Conservation (phyloP, 2,113 vertebrate species). For the Mugil cephalus region DNA sequence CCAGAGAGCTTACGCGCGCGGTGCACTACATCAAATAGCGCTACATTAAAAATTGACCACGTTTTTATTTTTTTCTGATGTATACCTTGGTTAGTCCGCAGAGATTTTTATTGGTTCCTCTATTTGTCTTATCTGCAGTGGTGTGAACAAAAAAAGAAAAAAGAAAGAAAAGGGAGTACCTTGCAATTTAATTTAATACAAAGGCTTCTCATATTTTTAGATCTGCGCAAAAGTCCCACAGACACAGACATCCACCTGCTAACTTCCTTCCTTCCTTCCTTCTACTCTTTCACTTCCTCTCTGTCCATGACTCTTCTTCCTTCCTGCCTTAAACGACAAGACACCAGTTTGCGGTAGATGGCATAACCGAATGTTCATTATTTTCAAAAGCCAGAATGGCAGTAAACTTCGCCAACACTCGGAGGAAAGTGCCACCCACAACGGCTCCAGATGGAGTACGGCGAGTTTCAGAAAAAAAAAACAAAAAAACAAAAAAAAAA, state of each 20-base stretch:
- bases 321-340: constrained; percentile 31
- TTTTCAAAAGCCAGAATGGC: constrained; percentile 53
- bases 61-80: constrained; percentile 58
- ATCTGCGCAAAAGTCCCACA: no score
- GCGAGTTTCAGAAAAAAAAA: constrained; percentile 18
- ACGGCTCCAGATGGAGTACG: constrained; percentile 56
- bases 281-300: background rate
- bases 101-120: constrained; percentile 18
- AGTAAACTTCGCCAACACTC: constrained; percentile 40
- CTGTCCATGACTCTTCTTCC: constrained; percentile 2
- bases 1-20: constrained; percentile 62
- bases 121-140: background rate
- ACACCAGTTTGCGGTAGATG: constrained; percentile 7
- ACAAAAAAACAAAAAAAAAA: background rate
- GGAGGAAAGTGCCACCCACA: constrained; percentile 43
- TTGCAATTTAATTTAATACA: background rate
- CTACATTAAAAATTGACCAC: constrained; percentile 69
- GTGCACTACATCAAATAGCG: constrained; percentile 60
- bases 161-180: no score
- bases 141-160: background rate
- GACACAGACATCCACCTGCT: background rate
- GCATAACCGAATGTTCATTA: constrained; percentile 48
- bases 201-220: background rate
- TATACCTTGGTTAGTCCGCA: constrained; percentile 30
- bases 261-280: background rate